Base-by-base conservation (phyloP, 2,888 invertebrate species). In the Orthosia cruda region DNA sequence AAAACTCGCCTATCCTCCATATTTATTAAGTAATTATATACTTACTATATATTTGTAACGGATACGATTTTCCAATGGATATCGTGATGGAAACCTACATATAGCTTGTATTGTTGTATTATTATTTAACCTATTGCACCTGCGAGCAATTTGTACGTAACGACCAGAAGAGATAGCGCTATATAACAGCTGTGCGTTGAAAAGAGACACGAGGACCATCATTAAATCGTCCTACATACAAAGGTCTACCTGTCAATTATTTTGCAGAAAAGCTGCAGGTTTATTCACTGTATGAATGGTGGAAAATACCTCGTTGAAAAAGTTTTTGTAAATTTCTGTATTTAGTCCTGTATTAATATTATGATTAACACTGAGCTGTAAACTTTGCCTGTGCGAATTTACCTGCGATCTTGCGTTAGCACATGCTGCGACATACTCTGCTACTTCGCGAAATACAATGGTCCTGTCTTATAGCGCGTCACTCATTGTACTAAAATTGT, bases 171-270 rank as follows among this genome's bases (percentile, higher is more conserved):
- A 11, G 15, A 47, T 45, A 40, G 52, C 23, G n/a, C 26, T 77
- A 18, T 15, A n/a, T 13, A 16, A 65, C n/a, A 62, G 49, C 23
- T 57, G 49, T 13, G 54, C n/a, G 20, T 54, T 75, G 26, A 45
- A 66, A 73, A 45, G 7, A 45, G 40, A 50, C 55, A n/a, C 55
- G 11, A 45, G 77, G 18, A 16, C 12, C 40, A 77, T 45, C 13
- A 45, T 40, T 66, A 49, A 32, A 47, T 49, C 15, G 26, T 57
- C 3, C 40, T 40, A 7, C n/a, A 16, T 7, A 20, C n/a, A 18
- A 11, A 20, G 13, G 40, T 49, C n/a, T 23, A 20, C 47, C 55
- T 74, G 77, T 77, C 73, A 77, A 55, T 74, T 72, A 74, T 18
- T 58, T 57, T 57, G 45, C 73, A 49, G 47, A 40, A 55, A 76